Conservation (phyloP, 2,888 invertebrate species). For the Temnothorax ravouxi region DNA sequence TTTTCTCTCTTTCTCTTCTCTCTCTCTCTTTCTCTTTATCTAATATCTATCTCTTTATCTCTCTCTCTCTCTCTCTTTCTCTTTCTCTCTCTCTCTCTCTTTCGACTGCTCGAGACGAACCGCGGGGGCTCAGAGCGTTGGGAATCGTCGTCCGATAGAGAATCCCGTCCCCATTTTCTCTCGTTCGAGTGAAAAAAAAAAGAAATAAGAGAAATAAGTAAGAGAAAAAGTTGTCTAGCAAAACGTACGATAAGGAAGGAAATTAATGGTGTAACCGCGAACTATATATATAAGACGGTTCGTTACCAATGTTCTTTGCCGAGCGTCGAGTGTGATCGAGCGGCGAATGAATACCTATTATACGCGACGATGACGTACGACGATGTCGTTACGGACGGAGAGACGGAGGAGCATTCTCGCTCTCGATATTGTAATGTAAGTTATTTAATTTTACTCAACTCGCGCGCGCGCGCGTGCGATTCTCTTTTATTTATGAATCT, state of each 20-base stretch:
- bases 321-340: constrained; percentile 41
- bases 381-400: constrained; percentile 43
- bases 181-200: constrained; percentile 21
- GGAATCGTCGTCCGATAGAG: constrained; percentile 49
- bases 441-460: constrained; percentile 47
- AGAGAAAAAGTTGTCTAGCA: constrained; percentile 21
- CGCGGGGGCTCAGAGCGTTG: constrained; percentile 49
- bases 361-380: constrained; percentile 13
- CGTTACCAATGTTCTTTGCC: constrained; percentile 24
- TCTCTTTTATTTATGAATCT: constrained; percentile 43
- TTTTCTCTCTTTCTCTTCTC: neutral
- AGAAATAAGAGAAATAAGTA: constrained; percentile 40
- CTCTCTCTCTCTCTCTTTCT: too few species aligned
- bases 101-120: constrained; percentile 31
- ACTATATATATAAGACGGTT: constrained; percentile 18
- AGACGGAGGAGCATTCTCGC: constrained; percentile 40
- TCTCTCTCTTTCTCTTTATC: constrained; percentile 23
- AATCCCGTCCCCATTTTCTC: constrained; percentile 28
- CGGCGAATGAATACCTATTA: constrained; percentile 28
- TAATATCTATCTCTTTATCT: constrained; percentile 8
- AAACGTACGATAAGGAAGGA: constrained; percentile 29
- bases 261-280: constrained; percentile 36
- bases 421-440: constrained; percentile 56
- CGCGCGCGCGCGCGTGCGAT: constrained; percentile 3
- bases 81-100: too few species aligned